Evolutionary conservation across 2,113 vertebrate genomes (phyloP), one percentile per base, ranked within the genome.

Genomic region (Leptosomus discolor): DNA sequence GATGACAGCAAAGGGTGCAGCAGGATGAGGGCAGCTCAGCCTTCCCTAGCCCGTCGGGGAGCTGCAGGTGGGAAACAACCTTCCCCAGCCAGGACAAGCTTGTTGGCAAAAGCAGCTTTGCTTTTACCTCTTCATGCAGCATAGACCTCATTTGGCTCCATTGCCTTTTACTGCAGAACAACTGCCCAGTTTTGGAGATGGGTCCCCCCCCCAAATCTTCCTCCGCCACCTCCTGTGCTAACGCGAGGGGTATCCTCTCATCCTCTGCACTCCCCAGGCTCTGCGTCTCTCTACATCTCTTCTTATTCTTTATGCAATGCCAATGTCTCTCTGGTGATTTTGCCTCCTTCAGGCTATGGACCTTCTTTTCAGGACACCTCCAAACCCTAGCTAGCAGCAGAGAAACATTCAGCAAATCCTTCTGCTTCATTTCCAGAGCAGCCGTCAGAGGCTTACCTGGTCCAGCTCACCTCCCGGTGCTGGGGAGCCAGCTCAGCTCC

Each of bases 391-490:
- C 20, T 43, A 6, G 41, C 4, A 74, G 39, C 75, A 84, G 45
- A 69, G 50, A 30, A 77, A 37, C 19, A 19, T 6, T 39, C 64
- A 67, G 65, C 81, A 77, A 68, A 5, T 58, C 36, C 71, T 76
- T 36, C 23, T 85, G 46, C 48, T 46, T 54, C 16, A 1, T 10
- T 17, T 14, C 34, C 41, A 57, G 70, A 36, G 82, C 16, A 6
- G 50, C 34, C 3, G 2, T 39, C 63, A 45, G 32, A 89, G 32
- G n/a, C 94, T 94, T 92, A 97, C 97, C 95, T 82, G 75, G 5
- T 60, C 27, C 73, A n/a, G 73, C 41, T 86, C 45, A 2, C 26
- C 56, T 88, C 50, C 60, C 22, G 77, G 15, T 57, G 53, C 88
- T 24, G 61, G 36, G 54, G 36, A 51, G 22, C 20, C 14, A 13